A percentile compares a stretch with the other conserved stretches of the same genome.
These are phyloP conservation scores for Dicranocentrus wangi DNA, from an alignment of 2,888 invertebrate genomes.

Conservation along the genomic window DNA sequence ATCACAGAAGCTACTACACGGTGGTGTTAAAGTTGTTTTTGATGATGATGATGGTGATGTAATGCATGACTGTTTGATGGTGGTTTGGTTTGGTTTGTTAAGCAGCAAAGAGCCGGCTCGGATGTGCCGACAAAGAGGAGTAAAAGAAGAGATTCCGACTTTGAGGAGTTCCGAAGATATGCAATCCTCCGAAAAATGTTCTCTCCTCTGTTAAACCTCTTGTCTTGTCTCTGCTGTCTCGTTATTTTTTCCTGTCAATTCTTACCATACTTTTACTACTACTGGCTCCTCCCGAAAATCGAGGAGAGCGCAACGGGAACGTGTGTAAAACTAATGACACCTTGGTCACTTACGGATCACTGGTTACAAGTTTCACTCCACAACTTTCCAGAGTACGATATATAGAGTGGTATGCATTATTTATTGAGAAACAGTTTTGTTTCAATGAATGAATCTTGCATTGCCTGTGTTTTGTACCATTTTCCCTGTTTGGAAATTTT, in stretches of 20 bases:
- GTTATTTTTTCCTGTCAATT: constrained; percentile 43
- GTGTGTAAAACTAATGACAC: constrained; percentile 61
- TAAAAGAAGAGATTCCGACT: constrained; percentile 54
- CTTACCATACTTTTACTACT: constrained; percentile 12
- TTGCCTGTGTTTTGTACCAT: not conserved
- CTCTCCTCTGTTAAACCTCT: constrained; percentile 49
- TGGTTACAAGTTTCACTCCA: constrained; percentile 31
- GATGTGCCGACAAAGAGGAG: constrained; percentile 63
- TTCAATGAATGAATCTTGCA: constrained; percentile 35
- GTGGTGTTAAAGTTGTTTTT: constrained; percentile 49
- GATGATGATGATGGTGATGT: constrained; percentile 48
- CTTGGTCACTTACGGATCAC: constrained; percentile 61
- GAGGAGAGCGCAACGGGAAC: constrained; percentile 35
- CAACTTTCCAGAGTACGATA: not conserved
- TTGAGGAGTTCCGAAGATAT: constrained; percentile 60
- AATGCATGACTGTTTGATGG: constrained; percentile 57
- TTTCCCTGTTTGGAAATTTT: constrained; percentile 16
- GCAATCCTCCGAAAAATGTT: constrained; percentile 62
- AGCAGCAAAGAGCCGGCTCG: constrained; percentile 67
- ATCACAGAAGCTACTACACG: not conserved
- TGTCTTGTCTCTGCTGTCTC: constrained; percentile 20
- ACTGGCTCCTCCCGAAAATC: constrained; percentile 20
- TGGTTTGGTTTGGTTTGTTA: constrained; percentile 62
- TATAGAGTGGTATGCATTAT: not conserved
- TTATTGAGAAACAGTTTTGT: constrained; percentile 7